phyloP scores from a whole-genome alignment of 2,113 vertebrate genomes.

The Pelecanoides urinatrix region DNA sequence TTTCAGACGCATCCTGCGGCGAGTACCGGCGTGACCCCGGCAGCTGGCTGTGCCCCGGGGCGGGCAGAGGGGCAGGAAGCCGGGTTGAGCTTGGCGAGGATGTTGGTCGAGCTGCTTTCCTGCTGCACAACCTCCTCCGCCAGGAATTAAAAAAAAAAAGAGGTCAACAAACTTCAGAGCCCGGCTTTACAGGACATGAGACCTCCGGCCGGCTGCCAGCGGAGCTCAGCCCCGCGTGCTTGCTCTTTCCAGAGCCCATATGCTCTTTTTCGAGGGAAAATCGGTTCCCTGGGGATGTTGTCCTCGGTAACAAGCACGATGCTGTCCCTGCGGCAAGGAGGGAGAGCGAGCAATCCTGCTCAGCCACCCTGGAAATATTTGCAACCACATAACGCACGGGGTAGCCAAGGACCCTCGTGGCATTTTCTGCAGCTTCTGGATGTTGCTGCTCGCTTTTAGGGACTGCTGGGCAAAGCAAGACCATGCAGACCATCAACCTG shows the following conservation, averaged over 20 bases:
- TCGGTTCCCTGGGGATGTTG: neutral
- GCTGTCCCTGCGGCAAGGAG: neutral
- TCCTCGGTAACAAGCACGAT: neutral
- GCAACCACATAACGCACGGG: accelerated
- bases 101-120: neutral
- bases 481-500: neutral
- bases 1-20: neutral
- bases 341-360: neutral
- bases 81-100: neutral
- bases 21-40: neutral
- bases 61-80: constrained; percentile 30
- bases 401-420: neutral
- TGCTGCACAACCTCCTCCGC: neutral
- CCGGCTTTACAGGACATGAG: neutral
- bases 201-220: neutral
- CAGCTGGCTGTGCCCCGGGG: neutral
- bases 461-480: neutral
- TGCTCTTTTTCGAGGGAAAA: neutral
- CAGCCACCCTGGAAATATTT: neutral
- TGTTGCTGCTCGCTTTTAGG: neutral
- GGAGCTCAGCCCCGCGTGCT: neutral
- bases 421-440: neutral
- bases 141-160: neutral
- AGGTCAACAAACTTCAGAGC: neutral
- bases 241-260: neutral